Evolutionary conservation across 2,888 invertebrate genomes (phyloP).

Genomic region (Anticlea derivata): DNA sequence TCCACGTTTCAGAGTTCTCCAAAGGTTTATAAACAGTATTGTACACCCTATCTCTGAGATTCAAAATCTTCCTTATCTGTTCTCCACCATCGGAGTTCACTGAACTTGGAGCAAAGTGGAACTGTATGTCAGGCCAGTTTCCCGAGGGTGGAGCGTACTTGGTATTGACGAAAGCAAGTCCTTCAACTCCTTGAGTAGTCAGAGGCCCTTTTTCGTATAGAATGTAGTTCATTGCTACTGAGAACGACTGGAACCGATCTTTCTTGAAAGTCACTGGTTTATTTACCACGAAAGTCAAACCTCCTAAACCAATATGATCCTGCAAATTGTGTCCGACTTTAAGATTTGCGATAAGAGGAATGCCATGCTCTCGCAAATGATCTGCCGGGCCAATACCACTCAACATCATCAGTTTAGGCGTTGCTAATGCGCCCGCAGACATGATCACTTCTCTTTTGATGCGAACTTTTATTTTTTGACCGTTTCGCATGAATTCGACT

Average conservation of each 20-base stretch:
- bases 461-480: constrained; percentile 85
- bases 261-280: constrained; percentile 91
- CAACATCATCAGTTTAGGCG: constrained; percentile 95
- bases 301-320: constrained; percentile 94
- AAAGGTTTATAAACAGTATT: constrained; percentile 94
- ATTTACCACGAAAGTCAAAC: constrained; percentile 91
- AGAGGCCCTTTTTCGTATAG: constrained; percentile 92
- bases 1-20: constrained; percentile 91
- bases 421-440: constrained; percentile 94
- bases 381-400: constrained; percentile 94
- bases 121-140: constrained; percentile 93
- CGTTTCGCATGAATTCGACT: constrained; percentile 88
- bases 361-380: constrained; percentile 87
- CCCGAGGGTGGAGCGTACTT: constrained; percentile 91
- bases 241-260: constrained; percentile 89
- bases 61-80: constrained; percentile 90
- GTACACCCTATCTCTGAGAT: constrained; percentile 90
- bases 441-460: constrained; percentile 92
- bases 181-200: constrained; percentile 94
- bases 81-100: constrained; percentile 93
- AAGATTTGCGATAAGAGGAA: constrained; percentile 89
- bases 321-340: constrained; percentile 93
- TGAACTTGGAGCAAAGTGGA: constrained; percentile 93
- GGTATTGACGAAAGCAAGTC: constrained; percentile 93
- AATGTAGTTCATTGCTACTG: constrained; percentile 92